Conservation (phyloP, 2,797 vertebrate genomes). For the Antrozous pallidus region DNA sequence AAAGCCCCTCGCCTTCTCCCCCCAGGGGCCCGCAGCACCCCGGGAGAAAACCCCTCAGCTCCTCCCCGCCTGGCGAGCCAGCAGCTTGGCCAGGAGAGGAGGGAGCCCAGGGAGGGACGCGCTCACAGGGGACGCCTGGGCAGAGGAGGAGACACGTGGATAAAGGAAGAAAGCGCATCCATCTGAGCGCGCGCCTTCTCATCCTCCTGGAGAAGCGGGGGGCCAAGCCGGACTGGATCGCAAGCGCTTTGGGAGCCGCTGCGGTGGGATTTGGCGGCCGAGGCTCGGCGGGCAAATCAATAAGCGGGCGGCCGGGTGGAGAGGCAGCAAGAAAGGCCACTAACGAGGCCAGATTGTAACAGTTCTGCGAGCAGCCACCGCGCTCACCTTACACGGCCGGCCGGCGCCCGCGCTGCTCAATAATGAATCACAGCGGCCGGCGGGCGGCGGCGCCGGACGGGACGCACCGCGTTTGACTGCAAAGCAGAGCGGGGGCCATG, state of each 20-base stretch:
- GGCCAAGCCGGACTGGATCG: too few species aligned
- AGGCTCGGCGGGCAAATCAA: constrained; percentile 88
- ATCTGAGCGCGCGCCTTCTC: too few species aligned
- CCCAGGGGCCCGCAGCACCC: constrained; percentile 71
- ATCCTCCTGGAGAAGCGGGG: too few species aligned
- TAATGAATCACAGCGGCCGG: constrained; percentile 94
- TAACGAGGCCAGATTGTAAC: constrained; percentile 90
- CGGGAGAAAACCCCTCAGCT: constrained; percentile 74
- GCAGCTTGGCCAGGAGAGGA: constrained; percentile 68
- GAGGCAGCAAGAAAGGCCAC: constrained; percentile 88
- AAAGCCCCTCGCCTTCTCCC: constrained; percentile 79
- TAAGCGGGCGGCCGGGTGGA: constrained; percentile 87
- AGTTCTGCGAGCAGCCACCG: constrained; percentile 89
- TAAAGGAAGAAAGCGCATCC: constrained; percentile 78
- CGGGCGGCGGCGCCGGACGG: constrained; percentile 90
- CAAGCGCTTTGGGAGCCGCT: constrained; percentile 88
- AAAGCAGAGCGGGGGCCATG: constrained; percentile 88
- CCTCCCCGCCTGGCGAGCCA: constrained; percentile 72
- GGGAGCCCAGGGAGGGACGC: constrained; percentile 3
- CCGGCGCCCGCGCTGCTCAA: constrained; percentile 90
- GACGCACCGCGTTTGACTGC: constrained; percentile 89
- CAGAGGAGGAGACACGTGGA: constrained; percentile 68
- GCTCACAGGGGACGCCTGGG: constrained; percentile 56
- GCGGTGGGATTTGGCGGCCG: constrained; percentile 85
- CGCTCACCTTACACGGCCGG: constrained; percentile 87